Percentiles rank a stretch among this genome's conserved stretches.
phyloP scores from a whole-genome alignment of 2,888 invertebrate genomes.

The Ephialtes manifestator region DNA sequence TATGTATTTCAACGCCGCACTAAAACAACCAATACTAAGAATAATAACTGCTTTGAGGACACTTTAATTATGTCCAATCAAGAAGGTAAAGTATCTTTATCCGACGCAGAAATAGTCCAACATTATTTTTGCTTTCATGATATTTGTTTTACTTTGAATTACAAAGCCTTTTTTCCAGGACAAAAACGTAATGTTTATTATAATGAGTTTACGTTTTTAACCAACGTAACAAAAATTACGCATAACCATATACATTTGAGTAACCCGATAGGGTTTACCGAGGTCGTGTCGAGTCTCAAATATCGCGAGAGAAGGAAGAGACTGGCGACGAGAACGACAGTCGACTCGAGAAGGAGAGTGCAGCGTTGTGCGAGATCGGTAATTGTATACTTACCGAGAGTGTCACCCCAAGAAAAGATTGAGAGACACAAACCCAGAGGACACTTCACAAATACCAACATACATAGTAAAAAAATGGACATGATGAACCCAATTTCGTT shows the following conservation, averaged over 20 bases:
- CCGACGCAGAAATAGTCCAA: too few species aligned
- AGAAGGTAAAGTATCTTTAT: too few species aligned
- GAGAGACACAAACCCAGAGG: neutral
- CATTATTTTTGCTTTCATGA: too few species aligned
- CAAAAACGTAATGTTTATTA: neutral
- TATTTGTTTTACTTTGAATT: too few species aligned
- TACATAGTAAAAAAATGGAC: neutral
- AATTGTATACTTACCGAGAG: slow-evolving; percentile 47
- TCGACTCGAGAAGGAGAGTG: slow-evolving; percentile 19
- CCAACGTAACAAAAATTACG: neutral
- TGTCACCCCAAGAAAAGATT: slow-evolving; percentile 2
- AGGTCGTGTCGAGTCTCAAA: slow-evolving; percentile 43
- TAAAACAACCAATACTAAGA: neutral
- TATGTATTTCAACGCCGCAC: neutral
- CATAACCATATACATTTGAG: slow-evolving; percentile 4
- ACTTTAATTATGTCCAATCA: too few species aligned
- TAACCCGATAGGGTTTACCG: slow-evolving; percentile 36
- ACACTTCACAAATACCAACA: neutral
- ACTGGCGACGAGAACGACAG: slow-evolving; percentile 31
- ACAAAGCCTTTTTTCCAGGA: too few species aligned
- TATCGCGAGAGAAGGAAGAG: slow-evolving; percentile 24
- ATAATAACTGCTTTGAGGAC: neutral
- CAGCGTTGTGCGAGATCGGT: slow-evolving; percentile 58
- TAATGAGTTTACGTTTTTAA: neutral
- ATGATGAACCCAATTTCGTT: too few species aligned